Base-by-base conservation (phyloP, 1,140 invertebrate genomes). In the Melitaea cinxia region DNA sequence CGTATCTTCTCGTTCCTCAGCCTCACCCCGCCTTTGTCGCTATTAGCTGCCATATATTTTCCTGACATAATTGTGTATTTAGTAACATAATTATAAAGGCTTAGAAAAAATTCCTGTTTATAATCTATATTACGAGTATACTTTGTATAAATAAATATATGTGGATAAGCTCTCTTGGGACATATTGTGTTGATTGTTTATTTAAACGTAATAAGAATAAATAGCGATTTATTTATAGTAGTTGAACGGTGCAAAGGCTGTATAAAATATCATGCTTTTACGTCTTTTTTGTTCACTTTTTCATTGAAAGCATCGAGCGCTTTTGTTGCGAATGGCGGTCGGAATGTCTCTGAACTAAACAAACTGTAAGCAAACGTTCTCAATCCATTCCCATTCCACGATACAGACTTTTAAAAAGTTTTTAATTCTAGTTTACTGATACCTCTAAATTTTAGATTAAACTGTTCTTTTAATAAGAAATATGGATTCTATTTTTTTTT, bases 331-430 rank as follows among this genome's bases (percentile, higher is more conserved):
- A 47, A 47, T 47, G 23, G 42, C 42, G 19, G 19, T 47, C 9
- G n/a, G 19, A 47, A 19, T 47, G 21, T 47, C 42, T 47, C 42
- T 47, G 42, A 47, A 47, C 42, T 47, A 23, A 47, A 47, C 42
- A 47, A 47, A 47, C 42, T 21, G 42, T 4, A 6, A 17, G 37
- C 2, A 21, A 39, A 47, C 17, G 21, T 47, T 47, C 19, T 47
- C 9, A 47, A 47, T 47, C 19, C 42, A 47, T 47, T 47, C 42
- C 23, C 42, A 23, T 47, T 47, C 21, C 42, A n/a, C 42, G 7
- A 7, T 12, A n/a, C 7, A 12, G 42, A 47, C 4, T 47, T 21
- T 21, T 9, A n/a, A 21, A 23, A 23, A 10, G 21, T 47, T 47
- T 47, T 47, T 47, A 21, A 12, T 47, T 47, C 42, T 12, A 12